Percentiles rank a stretch among this genome's conserved stretches.
Evolutionary conservation across 2,888 invertebrate genomes (phyloP).

Genomic region (Tipula lateralis): DNA sequence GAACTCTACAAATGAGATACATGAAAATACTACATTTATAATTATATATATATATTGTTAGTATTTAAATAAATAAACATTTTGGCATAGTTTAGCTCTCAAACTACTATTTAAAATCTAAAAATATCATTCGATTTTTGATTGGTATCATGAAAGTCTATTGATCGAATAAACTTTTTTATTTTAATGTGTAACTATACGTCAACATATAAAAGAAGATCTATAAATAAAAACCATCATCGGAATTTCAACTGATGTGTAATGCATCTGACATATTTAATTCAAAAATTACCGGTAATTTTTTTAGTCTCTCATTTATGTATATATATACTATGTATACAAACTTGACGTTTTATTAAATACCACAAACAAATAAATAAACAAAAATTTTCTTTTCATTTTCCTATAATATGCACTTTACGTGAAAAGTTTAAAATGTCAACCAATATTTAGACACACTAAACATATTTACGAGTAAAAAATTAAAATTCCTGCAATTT

Average conservation of each 20-base stretch:
- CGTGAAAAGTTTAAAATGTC: background rate
- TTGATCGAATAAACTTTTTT: conserved; percentile 27
- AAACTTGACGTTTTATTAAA: background rate
- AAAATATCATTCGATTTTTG: conserved; percentile 11
- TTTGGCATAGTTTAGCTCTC: background rate
- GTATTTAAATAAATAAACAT: background rate
- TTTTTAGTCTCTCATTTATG: background rate
- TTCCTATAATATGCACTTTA: background rate
- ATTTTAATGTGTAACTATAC: background rate
- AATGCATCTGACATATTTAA: background rate
- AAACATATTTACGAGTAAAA: background rate
- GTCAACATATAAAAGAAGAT: background rate
- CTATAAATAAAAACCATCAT: background rate
- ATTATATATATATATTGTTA: background rate
- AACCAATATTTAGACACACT: conserved; percentile 11
- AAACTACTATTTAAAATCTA: background rate
- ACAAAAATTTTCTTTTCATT: background rate
- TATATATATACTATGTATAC: background rate
- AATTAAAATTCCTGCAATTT: background rate
- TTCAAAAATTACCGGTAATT: background rate
- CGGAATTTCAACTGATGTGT: background rate
- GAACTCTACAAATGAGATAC: background rate
- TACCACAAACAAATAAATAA: background rate
- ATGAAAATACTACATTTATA: background rate
- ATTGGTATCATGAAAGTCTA: conserved; percentile 2